Evolutionary conservation across 1,140 invertebrate genomes (phyloP).

Genomic region (Drosophila albomicans): DNA sequence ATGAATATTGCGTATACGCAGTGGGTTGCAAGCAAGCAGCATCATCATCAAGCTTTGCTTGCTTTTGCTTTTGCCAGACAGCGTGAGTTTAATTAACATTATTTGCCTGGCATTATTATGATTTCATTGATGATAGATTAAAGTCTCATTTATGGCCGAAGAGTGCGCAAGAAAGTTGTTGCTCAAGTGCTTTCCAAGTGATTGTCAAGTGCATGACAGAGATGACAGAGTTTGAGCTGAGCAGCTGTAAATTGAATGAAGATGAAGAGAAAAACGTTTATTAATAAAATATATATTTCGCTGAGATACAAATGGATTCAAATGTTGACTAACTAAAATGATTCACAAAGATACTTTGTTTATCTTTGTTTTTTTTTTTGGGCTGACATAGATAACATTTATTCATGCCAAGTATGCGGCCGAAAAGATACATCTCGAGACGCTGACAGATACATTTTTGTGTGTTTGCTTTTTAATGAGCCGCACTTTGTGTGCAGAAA

Average conservation of each 20-base stretch:
- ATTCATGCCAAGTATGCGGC: background rate
- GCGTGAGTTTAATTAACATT: constrained; percentile 32
- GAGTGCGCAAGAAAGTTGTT: constrained; percentile 21
- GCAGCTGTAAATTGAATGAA: no score
- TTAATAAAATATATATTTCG: no score
- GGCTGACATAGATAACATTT: no score
- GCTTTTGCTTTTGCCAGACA: constrained; percentile 1
- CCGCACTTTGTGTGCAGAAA: constrained; percentile 28
- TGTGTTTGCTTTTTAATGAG: constrained; percentile 30
- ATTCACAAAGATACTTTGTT: no score
- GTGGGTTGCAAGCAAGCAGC: constrained; percentile 26
- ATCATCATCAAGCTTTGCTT: background rate
- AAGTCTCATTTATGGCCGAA: constrained; percentile 32
- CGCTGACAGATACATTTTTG: constrained; percentile 38
- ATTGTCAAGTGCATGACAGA: constrained; percentile 9
- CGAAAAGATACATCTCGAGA: background rate
- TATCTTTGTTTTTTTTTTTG: no score
- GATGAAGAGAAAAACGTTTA: no score
- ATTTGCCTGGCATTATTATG: constrained; percentile 4
- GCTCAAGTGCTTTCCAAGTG: constrained; percentile 30
- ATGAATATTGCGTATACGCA: constrained; percentile 68
- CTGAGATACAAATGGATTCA: no score
- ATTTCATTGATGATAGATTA: constrained; percentile 26
- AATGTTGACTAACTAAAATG: no score
- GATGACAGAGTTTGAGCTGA: background rate